Conservation (phyloP, 2,888 invertebrate genomes). For the Drosophila prostipennis region DNA sequence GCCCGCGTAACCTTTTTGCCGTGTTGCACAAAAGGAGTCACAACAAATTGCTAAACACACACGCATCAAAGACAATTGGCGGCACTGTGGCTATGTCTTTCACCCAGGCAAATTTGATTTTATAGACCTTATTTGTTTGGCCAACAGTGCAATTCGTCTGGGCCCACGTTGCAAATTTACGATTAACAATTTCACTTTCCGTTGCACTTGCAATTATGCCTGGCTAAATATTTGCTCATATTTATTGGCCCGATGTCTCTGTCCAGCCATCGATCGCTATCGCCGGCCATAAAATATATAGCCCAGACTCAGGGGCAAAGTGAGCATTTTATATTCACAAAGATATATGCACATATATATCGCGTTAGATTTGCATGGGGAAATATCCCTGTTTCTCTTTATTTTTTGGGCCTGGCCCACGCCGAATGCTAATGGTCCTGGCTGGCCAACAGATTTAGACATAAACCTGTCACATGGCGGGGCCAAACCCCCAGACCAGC, state of each 20-base stretch:
- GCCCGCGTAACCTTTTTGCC: slow-evolving; percentile 68
- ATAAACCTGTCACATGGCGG: slow-evolving; percentile 54
- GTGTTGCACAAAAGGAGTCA: slow-evolving; percentile 62
- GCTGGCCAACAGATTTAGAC: slow-evolving; percentile 52
- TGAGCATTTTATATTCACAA: slow-evolving; percentile 35
- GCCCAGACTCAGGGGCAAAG: slow-evolving; percentile 9
- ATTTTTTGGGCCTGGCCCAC: slow-evolving; percentile 35
- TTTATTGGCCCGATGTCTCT: slow-evolving; percentile 28
- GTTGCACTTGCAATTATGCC: slow-evolving; percentile 51
- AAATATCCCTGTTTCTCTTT: slow-evolving; percentile 14
- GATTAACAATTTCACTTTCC: slow-evolving; percentile 70
- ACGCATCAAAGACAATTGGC: slow-evolving; percentile 60
- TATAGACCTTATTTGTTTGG: slow-evolving; percentile 52
- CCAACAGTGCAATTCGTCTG: slow-evolving; percentile 6
- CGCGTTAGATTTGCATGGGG: slow-evolving; percentile 12
- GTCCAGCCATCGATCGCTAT: slow-evolving; percentile 34
- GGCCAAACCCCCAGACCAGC: slow-evolving; percentile 22
- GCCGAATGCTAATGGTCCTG: slow-evolving; percentile 53
- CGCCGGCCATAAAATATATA: slow-evolving; percentile 27
- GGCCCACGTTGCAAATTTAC: slow-evolving; percentile 46
- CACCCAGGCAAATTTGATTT: slow-evolving; percentile 53
- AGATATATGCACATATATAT: neutral
- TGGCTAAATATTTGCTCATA: slow-evolving; percentile 37
- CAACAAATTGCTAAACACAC: slow-evolving; percentile 39
- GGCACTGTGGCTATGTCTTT: slow-evolving; percentile 44